phyloP scores from a whole-genome alignment of 1,140 invertebrate species.

The Lysiphlebus fabarum region DNA sequence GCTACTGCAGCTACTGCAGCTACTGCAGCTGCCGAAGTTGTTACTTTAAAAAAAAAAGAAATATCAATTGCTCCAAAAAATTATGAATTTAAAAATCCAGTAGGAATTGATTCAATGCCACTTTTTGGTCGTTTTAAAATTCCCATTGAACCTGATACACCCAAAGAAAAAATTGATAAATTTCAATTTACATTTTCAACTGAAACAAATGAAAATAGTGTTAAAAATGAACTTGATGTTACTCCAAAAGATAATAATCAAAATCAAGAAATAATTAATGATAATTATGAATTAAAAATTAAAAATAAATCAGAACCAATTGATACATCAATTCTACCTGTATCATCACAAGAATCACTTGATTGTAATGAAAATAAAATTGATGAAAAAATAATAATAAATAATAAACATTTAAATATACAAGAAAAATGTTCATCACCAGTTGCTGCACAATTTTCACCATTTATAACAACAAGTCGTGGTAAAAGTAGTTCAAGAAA shows the following conservation, averaged over 20 bases:
- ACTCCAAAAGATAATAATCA: neutral
- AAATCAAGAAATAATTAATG: too few relatives aligned
- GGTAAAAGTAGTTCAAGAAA: constrained; percentile 54
- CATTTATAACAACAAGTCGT: constrained; percentile 41
- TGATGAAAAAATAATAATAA: too few relatives aligned
- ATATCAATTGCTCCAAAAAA: constrained; percentile 36
- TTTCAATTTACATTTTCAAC: neutral
- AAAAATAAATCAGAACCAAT: neutral
- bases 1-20: too few relatives aligned
- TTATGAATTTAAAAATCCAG: constrained; percentile 36
- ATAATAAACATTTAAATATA: neutral
- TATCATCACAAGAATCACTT: too few relatives aligned
- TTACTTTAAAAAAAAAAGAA: too few relatives aligned
- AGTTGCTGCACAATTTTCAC: constrained; percentile 38
- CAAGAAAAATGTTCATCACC: neutral
- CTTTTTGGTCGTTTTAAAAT: constrained; percentile 31
- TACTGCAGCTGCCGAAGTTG: too few relatives aligned
- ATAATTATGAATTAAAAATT: too few relatives aligned
- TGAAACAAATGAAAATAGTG: constrained; percentile 6
- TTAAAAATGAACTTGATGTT: too few relatives aligned
- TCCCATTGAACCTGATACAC: neutral
- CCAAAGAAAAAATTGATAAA: neutral
- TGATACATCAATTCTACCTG: too few relatives aligned
- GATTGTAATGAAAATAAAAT: too few relatives aligned
- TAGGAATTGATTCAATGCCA: constrained; percentile 23